phyloP scores from a whole-genome alignment of 2,797 vertebrate species.

The Dipus sagitta region DNA sequence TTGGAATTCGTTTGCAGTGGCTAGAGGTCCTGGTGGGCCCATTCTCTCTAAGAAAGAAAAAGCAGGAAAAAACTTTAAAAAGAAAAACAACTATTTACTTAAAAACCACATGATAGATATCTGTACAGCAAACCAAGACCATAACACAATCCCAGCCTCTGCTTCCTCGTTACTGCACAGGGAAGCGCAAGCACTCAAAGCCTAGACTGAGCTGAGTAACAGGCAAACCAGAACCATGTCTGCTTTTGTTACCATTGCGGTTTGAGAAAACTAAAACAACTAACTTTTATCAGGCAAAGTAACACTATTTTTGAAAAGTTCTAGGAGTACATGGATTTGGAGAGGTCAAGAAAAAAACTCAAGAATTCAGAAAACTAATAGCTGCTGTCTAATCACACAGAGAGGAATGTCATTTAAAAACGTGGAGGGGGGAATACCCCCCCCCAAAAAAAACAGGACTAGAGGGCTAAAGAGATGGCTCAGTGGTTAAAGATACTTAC shows the following conservation, averaged over 20 bases:
- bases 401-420: too few relatives aligned
- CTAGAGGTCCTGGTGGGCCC: too few relatives aligned
- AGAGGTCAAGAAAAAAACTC: not conserved
- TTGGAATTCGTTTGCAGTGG: too few relatives aligned
- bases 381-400: not conserved
- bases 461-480: too few relatives aligned
- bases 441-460: too few relatives aligned
- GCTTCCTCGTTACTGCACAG: not conserved
- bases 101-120: not conserved
- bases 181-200: not conserved
- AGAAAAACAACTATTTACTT: not conserved
- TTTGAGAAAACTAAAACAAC: constrained; percentile 17
- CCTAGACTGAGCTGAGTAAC: not conserved
- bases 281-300: constrained; percentile 7
- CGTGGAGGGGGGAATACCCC: too few relatives aligned
- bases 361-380: not conserved
- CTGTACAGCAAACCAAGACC: not conserved
- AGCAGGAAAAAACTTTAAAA: not conserved
- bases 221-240: not conserved
- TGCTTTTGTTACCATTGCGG: not conserved
- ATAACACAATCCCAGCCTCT: not conserved
- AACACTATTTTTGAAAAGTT: constrained; percentile 29
- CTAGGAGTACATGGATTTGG: not conserved
- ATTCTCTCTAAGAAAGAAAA: too few relatives aligned
- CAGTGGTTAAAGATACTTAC: too few relatives aligned